phyloP scores from a whole-genome alignment of 2,797 vertebrate genomes.

The Sebastes elongatus region DNA sequence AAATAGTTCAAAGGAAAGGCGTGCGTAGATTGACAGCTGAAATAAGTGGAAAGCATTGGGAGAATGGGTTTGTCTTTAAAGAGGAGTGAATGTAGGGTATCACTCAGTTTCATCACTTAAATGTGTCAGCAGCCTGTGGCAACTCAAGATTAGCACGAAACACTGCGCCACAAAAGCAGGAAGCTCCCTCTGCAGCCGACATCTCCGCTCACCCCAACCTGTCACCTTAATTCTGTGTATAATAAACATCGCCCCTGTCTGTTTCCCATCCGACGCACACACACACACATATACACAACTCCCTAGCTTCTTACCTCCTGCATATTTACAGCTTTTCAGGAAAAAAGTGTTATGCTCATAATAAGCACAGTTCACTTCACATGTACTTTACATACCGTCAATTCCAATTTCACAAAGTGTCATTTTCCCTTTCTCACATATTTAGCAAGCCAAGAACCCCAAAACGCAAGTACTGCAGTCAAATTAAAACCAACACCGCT shows the following conservation, averaged over 20 bases:
- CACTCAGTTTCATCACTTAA: slow-evolving; percentile 61
- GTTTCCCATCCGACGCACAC: slow-evolving; percentile 21
- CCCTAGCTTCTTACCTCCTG: slow-evolving; percentile 4
- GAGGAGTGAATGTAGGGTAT: slow-evolving; percentile 35
- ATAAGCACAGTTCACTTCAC: slow-evolving; percentile 54
- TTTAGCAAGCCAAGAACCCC: slow-evolving; percentile 46
- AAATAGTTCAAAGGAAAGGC: slow-evolving; percentile 52
- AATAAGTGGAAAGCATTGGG: slow-evolving; percentile 28
- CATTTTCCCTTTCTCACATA: slow-evolving; percentile 50
- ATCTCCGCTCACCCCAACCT: slow-evolving; percentile 17
- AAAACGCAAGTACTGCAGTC: slow-evolving; percentile 49
- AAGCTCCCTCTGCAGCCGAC: slow-evolving; percentile 13
- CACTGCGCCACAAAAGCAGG: slow-evolving; percentile 37
- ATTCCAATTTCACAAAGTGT: slow-evolving; percentile 69
- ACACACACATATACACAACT: background rate
- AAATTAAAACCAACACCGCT: slow-evolving; percentile 33
- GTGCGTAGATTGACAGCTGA: slow-evolving; percentile 23
- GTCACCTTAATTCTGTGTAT: slow-evolving; percentile 39
- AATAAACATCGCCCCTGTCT: slow-evolving; percentile 33
- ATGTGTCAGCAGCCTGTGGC: slow-evolving; percentile 63
- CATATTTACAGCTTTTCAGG: slow-evolving; percentile 58
- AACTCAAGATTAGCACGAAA: slow-evolving; percentile 57
- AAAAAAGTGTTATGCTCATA: slow-evolving; percentile 52
- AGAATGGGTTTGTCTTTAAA: slow-evolving; percentile 39
- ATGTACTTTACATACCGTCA: slow-evolving; percentile 56